Percentiles rank a stretch among this genome's conserved stretches.
phyloP scores from a whole-genome alignment of 1,140 invertebrate species.

The Drosophila fuyamai region DNA sequence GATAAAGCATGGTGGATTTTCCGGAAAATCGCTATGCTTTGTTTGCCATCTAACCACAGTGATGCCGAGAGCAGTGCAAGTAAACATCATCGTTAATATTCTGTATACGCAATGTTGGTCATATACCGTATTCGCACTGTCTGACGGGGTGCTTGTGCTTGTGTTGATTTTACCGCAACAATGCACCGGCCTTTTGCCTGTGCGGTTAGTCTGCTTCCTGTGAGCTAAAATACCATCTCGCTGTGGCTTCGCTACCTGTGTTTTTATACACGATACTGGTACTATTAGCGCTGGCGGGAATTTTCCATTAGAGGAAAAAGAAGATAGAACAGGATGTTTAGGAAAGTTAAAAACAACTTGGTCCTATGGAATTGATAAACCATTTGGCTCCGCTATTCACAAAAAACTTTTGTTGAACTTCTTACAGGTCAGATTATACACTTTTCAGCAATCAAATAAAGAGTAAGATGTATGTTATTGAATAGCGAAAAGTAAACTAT shows the following conservation, averaged over 20 bases:
- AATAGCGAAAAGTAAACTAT: no score
- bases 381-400: no score
- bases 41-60: slow-evolving; percentile 17
- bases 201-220: background rate
- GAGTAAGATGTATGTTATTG: no score
- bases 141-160: slow-evolving; percentile 1
- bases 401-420: no score
- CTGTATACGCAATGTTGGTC: slow-evolving; percentile 24
- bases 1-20: slow-evolving; percentile 4
- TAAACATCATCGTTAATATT: slow-evolving; percentile 8
- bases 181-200: slow-evolving; percentile 1
- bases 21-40: slow-evolving; percentile 1
- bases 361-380: no score
- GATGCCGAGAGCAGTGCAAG: background rate
- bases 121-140: slow-evolving; percentile 23
- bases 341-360: background rate
- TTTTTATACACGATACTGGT: background rate
- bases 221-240: slow-evolving; percentile 9
- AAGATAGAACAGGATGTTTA: background rate
- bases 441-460: no score
- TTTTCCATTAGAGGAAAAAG: background rate
- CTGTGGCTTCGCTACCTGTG: background rate
- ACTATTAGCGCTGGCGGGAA: background rate
- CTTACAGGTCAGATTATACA: no score
- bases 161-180: slow-evolving; percentile 9